These are phyloP conservation scores for Belgica antarctica DNA, from an alignment of 2,888 invertebrate genomes.

Conservation along the genomic window DNA sequence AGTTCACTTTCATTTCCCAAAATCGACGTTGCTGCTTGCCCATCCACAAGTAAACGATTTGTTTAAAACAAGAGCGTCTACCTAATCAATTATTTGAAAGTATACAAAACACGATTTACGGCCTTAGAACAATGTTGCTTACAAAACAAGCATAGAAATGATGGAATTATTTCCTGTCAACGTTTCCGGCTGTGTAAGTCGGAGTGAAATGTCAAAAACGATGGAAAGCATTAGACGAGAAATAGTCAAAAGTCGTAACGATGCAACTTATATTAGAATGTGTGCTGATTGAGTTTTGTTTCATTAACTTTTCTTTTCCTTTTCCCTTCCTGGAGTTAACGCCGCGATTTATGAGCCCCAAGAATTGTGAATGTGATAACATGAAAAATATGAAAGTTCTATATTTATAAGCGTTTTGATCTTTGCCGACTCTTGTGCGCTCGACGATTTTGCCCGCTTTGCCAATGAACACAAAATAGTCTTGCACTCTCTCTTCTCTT, in stretches of 20 bases:
- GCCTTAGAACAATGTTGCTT: not conserved
- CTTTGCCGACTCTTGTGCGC: not conserved
- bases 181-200: not conserved
- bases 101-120: too few species aligned
- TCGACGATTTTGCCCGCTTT: not conserved
- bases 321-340: too few species aligned
- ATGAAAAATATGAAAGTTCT: slow-evolving; percentile 11
- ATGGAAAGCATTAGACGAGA: too few species aligned
- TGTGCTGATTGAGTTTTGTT: not conserved
- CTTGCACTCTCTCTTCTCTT: slow-evolving; percentile 7
- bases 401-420: not conserved
- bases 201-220: not conserved
- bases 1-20: too few species aligned
- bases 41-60: too few species aligned
- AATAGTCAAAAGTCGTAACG: not conserved
- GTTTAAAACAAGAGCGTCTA: slow-evolving; percentile 6
- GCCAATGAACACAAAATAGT: not conserved
- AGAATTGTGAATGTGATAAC: slow-evolving; percentile 11
- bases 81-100: slow-evolving; percentile 1
- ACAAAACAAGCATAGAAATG: slow-evolving; percentile 6
- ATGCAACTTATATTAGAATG: slow-evolving; percentile 1
- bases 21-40: too few species aligned
- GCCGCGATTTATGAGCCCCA: not conserved
- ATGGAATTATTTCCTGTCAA: slow-evolving; percentile 16
- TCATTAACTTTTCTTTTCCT: not conserved